phyloP scores from a whole-genome alignment of 2,888 invertebrate species.

The Lymantria dispar region DNA sequence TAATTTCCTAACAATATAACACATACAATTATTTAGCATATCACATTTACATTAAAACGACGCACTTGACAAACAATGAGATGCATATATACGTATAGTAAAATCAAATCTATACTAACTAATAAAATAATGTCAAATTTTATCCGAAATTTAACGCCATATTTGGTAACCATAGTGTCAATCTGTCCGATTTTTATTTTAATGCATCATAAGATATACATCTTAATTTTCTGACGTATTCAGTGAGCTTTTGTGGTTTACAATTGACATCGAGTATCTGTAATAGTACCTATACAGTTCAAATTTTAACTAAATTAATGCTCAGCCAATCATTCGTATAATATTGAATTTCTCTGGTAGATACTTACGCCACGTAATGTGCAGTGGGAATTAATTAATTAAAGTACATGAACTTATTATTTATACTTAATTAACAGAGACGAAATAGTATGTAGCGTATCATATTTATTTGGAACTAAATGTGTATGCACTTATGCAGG shows the following conservation, averaged over 20 bases:
- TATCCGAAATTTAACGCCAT: not conserved
- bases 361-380: conserved; percentile 13
- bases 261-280: conserved; percentile 29
- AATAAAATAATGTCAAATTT: not conserved
- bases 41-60: too few relatives aligned
- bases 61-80: too few relatives aligned
- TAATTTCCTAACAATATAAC: too few relatives aligned
- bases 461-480: not conserved
- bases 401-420: not conserved
- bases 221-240: conserved; percentile 42
- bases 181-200: conserved; percentile 27
- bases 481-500: not conserved
- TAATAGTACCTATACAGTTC: conserved; percentile 23
- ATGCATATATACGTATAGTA: too few relatives aligned
- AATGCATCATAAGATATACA: conserved; percentile 37
- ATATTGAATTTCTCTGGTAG: conserved; percentile 18
- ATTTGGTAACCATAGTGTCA: conserved; percentile 2
- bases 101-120: too few relatives aligned
- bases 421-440: not conserved
- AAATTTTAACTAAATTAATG: conserved; percentile 32
- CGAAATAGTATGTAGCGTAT: not conserved
- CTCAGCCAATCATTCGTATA: conserved; percentile 4
- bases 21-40: too few relatives aligned
- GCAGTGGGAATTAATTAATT: conserved; percentile 10
- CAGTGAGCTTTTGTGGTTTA: conserved; percentile 32